A percentile compares a stretch with the other conserved stretches of the same genome.
Evolutionary conservation across 2,888 invertebrate species (phyloP).

Genomic region (Periphyllus acericola): DNA sequence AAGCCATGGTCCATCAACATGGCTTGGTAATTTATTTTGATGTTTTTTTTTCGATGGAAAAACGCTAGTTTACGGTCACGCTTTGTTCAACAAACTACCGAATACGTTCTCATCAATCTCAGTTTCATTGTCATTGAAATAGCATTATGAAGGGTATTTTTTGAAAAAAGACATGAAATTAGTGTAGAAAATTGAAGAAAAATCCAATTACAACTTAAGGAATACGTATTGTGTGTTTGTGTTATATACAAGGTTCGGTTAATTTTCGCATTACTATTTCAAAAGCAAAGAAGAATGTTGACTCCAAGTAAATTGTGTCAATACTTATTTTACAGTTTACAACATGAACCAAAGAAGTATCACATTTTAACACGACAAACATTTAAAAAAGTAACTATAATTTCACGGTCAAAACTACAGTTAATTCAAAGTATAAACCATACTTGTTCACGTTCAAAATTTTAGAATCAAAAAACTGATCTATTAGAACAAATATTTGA

Average conservation of each 20-base stretch:
- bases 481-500: not conserved
- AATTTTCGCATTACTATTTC: slow-evolving; percentile 22
- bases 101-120: slow-evolving; percentile 46
- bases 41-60: slow-evolving; percentile 60
- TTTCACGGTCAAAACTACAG: not conserved
- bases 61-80: slow-evolving; percentile 57
- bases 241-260: slow-evolving; percentile 4
- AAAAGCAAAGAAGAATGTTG: slow-evolving; percentile 22
- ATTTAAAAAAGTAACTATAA: not conserved
- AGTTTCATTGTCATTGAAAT: slow-evolving; percentile 59
- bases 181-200: slow-evolving; percentile 48
- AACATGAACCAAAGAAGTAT: not conserved
- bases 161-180: slow-evolving; percentile 49
- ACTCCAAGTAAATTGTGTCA: slow-evolving; percentile 28
- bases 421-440: no score
- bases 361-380: slow-evolving; percentile 1
- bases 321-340: not conserved
- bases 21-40: slow-evolving; percentile 56
- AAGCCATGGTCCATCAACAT: slow-evolving; percentile 36
- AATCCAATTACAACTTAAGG: slow-evolving; percentile 52
- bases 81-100: slow-evolving; percentile 44
- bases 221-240: slow-evolving; percentile 45
- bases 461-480: not conserved
- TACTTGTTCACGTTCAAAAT: not conserved
- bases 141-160: slow-evolving; percentile 47